Percentiles rank a stretch among this genome's conserved stretches.
These are phyloP conservation scores for Acleris literana DNA, from an alignment of 2,888 invertebrate species.

Conservation along the genomic window DNA sequence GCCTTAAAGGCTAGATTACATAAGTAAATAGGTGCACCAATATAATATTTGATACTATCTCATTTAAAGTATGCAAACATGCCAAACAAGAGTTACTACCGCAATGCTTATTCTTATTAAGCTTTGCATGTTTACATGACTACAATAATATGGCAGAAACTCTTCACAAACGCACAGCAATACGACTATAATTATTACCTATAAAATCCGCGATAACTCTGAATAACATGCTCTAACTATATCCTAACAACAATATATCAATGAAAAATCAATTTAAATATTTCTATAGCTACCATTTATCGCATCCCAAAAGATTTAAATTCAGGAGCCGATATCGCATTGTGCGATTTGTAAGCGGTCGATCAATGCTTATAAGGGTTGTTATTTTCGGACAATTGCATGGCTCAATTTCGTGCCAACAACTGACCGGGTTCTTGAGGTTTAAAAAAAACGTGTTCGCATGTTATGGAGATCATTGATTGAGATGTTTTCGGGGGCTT, in stretches of 20 bases:
- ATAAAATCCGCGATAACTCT: too few species aligned
- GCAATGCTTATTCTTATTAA: too few species aligned
- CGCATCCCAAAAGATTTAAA: slow-evolving; percentile 52
- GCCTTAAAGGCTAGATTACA: too few species aligned
- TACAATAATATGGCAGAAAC: too few species aligned
- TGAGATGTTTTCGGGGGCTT: slow-evolving; percentile 53
- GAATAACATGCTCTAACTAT: slow-evolving; percentile 1
- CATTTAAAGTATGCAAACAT: too few species aligned
- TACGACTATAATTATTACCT: too few species aligned
- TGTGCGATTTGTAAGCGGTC: slow-evolving; percentile 49
- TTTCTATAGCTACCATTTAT: slow-evolving; percentile 39
- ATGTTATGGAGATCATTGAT: slow-evolving; percentile 63
- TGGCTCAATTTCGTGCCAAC: slow-evolving; percentile 61
- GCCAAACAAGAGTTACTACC: too few species aligned
- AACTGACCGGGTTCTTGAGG: slow-evolving; percentile 42
- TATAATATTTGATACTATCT: too few species aligned
- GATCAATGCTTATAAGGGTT: slow-evolving; percentile 55
- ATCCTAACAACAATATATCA: slow-evolving; percentile 11
- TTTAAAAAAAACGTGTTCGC: slow-evolving; percentile 49
- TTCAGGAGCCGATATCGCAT: slow-evolving; percentile 48
- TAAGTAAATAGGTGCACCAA: too few species aligned
- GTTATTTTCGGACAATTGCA: slow-evolving; percentile 65
- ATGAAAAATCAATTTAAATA: slow-evolving; percentile 30
- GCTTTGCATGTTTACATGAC: too few species aligned
- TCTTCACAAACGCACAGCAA: too few species aligned